These are phyloP conservation scores for Pterois miles DNA, from an alignment of 2,797 vertebrate genomes.

Conservation along the genomic window DNA sequence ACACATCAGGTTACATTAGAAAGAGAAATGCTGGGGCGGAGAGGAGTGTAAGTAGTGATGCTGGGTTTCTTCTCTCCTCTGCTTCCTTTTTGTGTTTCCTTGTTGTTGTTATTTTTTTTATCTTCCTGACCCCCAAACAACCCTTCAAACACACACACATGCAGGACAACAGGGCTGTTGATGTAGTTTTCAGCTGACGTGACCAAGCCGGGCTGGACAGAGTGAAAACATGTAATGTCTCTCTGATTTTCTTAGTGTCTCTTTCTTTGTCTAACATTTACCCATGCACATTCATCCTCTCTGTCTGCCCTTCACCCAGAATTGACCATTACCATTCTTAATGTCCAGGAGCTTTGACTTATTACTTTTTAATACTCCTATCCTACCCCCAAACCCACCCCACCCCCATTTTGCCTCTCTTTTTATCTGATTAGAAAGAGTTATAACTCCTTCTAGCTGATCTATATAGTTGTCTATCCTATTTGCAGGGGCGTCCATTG, in stretches of 20 bases:
- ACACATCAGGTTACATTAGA: slow-evolving; percentile 71
- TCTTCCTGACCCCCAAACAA: slow-evolving; percentile 12
- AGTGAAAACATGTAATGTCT: slow-evolving; percentile 31
- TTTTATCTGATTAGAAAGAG: slow-evolving; percentile 68
- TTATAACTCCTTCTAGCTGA: slow-evolving; percentile 60
- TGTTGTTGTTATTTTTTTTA: background rate
- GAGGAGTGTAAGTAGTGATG: background rate
- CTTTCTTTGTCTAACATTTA: background rate
- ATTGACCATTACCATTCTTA: slow-evolving; percentile 26
- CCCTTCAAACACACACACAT: background rate
- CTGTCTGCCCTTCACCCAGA: slow-evolving; percentile 15
- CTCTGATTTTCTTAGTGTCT: background rate
- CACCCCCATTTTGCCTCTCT: slow-evolving; percentile 11
- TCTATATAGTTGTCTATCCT: slow-evolving; percentile 65
- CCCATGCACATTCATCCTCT: background rate
- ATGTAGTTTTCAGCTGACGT: slow-evolving; percentile 54
- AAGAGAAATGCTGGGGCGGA: background rate
- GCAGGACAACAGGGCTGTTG: slow-evolving; percentile 25
- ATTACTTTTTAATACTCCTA: slow-evolving; percentile 11
- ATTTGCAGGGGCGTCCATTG: slow-evolving; percentile 60
- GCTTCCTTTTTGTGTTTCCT: background rate
- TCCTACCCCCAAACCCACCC: background rate
- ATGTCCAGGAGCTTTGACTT: slow-evolving; percentile 25
- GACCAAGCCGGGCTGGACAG: slow-evolving; percentile 32
- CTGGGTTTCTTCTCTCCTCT: background rate